Base-by-base conservation (phyloP, 1,140 invertebrate species). In the Aphidius gifuensis region DNA sequence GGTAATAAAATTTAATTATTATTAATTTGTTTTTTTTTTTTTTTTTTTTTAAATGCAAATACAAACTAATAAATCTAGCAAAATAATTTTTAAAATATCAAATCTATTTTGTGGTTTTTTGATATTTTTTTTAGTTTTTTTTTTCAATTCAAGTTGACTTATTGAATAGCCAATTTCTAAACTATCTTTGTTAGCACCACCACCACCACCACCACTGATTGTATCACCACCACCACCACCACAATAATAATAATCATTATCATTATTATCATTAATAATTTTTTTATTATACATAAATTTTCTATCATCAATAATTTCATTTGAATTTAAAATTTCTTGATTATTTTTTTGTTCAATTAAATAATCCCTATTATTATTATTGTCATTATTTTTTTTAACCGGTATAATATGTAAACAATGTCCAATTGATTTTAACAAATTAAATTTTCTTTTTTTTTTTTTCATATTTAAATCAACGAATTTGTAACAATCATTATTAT, bases 41-140 rank as follows among this genome's bases (percentile, higher is more conserved):
- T n/a, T 44, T 3, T 44, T 44, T 11, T 55, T 8, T 78, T 56
- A 80, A 66, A 79, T 73, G 56, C 78, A 80, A 61, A 78, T 75
- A 55, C 78, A 78, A 40, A 78, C 70, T 45, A 80, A 79, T 9
- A 79, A 67, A 66, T 80, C 77, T n/a, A 80, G 62, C 0, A 80
- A 67, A 38, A 80, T 74, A 16, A 75, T 72, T 59, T 75, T 80
- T 7, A 78, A 56, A 49, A 74, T 74, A 42, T 76, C 73, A 3
- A 77, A 53, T 43, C 74, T 79, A n/a, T 74, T 74, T 11, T 77
- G 70, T 9, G 70, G 69, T 64, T 79, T 79, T 4, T 73, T 68
- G 9, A 71, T 46, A 44, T 62, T 54, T 2, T 58, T 51, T 51
- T 74, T 67, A 21, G 23, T n/a, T 48, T 44, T 11, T 66, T 44